phyloP scores from a whole-genome alignment of 1,140 invertebrate species.

The Pteromalus puparum region DNA sequence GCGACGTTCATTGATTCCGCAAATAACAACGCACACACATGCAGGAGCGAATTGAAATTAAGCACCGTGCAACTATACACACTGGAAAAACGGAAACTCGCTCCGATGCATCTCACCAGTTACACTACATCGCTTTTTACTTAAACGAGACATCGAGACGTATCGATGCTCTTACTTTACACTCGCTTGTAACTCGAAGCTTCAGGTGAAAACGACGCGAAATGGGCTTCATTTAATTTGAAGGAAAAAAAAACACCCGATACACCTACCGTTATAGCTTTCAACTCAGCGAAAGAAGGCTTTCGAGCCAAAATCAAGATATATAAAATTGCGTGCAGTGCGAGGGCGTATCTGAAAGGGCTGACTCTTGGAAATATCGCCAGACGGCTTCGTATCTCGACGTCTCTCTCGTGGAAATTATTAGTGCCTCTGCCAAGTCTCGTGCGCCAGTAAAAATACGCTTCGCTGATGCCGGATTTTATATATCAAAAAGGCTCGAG shows the following conservation, averaged over 20 bases:
- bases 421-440: background rate
- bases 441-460: background rate
- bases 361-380: background rate
- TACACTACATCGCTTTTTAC: background rate
- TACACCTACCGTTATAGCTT: no score
- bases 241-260: background rate
- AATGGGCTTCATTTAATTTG: background rate
- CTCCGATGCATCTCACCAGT: constrained; percentile 3
- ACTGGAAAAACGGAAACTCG: constrained; percentile 20
- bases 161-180: background rate
- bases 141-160: background rate
- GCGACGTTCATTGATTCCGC: background rate
- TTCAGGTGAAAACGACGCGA: background rate
- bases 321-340: background rate
- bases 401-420: background rate
- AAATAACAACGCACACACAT: background rate
- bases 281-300: no score
- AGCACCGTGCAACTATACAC: background rate
- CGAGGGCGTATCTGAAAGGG: background rate
- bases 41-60: background rate
- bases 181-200: background rate
- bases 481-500: background rate
- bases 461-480: background rate
- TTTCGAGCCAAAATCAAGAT: background rate
- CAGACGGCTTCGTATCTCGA: background rate